A percentile compares a stretch with the other conserved stretches of the same genome.
Conservation (phyloP, 2,797 vertebrate species). For the Ctenochaetus hawaiiensis region DNA sequence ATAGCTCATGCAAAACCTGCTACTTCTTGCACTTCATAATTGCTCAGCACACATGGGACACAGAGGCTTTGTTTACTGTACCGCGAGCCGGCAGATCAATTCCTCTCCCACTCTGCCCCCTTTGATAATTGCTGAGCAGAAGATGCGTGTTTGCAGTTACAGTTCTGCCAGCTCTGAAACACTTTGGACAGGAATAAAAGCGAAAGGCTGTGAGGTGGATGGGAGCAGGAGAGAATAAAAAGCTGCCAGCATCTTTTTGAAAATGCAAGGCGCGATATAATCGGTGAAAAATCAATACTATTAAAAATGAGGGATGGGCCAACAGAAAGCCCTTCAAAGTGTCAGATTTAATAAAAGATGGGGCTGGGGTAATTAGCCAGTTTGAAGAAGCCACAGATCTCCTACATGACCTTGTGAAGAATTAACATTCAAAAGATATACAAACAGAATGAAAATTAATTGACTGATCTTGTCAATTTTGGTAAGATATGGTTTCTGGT, state of each 20-base stretch:
- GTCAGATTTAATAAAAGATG: conserved; percentile 80
- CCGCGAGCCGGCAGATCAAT: conserved; percentile 77
- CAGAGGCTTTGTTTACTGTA: conserved; percentile 81
- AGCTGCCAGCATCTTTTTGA: conserved; percentile 65
- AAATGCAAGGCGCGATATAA: conserved; percentile 78
- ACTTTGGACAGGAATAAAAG: conserved; percentile 75
- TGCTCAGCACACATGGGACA: conserved; percentile 76
- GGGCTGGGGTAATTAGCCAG: conserved; percentile 71
- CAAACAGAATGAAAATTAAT: conserved; percentile 33
- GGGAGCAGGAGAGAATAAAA: conserved; percentile 50
- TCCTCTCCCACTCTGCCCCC: conserved; percentile 68
- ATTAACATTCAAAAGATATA: conserved; percentile 56
- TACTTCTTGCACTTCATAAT: conserved; percentile 81
- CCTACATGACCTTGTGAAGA: conserved; percentile 61
- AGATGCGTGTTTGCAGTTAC: conserved; percentile 76
- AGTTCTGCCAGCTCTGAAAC: conserved; percentile 68
- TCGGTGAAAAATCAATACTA: conserved; percentile 77
- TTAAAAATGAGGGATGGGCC: conserved; percentile 78
- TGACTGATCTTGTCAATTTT: conserved; percentile 17
- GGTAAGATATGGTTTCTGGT: conserved; percentile 4
- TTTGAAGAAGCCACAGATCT: conserved; percentile 60
- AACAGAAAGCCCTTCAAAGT: conserved; percentile 80
- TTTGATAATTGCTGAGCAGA: conserved; percentile 81
- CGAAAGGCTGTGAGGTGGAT: conserved; percentile 43
- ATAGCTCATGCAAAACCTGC: conserved; percentile 67